Evolutionary conservation across 1,140 invertebrate genomes (phyloP), one percentile per base, ranked within the genome.

Genomic region (Helicoverpa armigera): DNA sequence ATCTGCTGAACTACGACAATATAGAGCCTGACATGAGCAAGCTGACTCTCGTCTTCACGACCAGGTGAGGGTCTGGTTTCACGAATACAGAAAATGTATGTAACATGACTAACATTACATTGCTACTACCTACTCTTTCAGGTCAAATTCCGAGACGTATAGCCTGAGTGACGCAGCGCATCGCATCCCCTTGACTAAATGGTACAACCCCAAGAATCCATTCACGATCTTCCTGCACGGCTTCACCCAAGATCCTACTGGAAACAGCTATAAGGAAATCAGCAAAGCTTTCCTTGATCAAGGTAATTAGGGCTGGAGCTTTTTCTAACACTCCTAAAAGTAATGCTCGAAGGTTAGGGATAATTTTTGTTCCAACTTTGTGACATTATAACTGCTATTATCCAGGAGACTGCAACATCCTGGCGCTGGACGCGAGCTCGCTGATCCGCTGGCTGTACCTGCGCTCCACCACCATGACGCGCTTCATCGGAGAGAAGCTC

Each of bases 161-260:
- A 43, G 7, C 35, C 35, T 43, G 35, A 43, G 35, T 9, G 35
- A 43, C 35, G 35, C 35, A 9, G 35, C 5, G 35, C 3, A 5
- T 1, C 35, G 7, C 5, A 43, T 43, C 35, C 53, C 53, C 11
- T 14, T 14, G 5, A 4, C 54, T 7, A 9, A 4, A 3, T 1
- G 74, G 76, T 7, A 88, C 82, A 84, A 83, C 91, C n/a, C 74
- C 76, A 0, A 70, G 51, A 85, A 83, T 12, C 50, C 69, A 0
- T 72, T 81, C 94, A 12, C 83, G 14, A 89, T 95, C 54, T 95
- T 90, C 88, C 56, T 93, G 0, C 95, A 95, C 85, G 95, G 95
- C 18, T 95, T 94, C 91, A 94, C 90, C 0, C 92, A 94, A 56
- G 89, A 94, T 82, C 94, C 95, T 0, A 82, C 75, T 13, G 87